These are phyloP conservation scores for Zhengitettix transpicula DNA, from an alignment of 2,888 invertebrate species.

Conservation along the genomic window DNA sequence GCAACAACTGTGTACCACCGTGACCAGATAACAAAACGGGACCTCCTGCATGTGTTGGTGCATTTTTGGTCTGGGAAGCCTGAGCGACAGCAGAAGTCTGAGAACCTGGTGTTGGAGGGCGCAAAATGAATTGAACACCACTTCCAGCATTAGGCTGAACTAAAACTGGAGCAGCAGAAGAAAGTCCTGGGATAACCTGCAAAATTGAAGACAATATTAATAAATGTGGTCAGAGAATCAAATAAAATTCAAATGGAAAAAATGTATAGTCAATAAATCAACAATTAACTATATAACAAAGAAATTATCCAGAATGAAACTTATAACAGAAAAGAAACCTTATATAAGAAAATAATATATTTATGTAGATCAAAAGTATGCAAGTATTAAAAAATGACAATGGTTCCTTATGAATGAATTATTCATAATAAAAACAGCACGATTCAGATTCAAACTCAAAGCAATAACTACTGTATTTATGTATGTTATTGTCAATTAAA, in stretches of 20 bases:
- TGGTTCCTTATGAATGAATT: no score
- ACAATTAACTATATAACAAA: neutral
- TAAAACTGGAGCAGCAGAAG: constrained; percentile 32
- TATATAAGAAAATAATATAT: no score
- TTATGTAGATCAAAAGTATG: no score
- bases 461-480: no score
- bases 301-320: no score
- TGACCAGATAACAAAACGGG: constrained; percentile 6
- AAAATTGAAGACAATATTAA: constrained; percentile 3
- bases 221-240: neutral
- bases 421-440: no score
- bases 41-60: neutral
- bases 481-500: no score
- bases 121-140: constrained; percentile 52
- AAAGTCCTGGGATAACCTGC: constrained; percentile 17
- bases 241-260: neutral
- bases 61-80: neutral
- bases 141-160: constrained; percentile 42
- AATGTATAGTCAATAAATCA: neutral
- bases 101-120: constrained; percentile 40
- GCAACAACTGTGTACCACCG: constrained; percentile 7
- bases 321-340: no score
- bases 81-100: constrained; percentile 10
- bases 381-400: no score
- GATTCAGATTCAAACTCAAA: no score